Base-by-base conservation (phyloP, 2,888 invertebrate species). In the Ptilodon capucinus region DNA sequence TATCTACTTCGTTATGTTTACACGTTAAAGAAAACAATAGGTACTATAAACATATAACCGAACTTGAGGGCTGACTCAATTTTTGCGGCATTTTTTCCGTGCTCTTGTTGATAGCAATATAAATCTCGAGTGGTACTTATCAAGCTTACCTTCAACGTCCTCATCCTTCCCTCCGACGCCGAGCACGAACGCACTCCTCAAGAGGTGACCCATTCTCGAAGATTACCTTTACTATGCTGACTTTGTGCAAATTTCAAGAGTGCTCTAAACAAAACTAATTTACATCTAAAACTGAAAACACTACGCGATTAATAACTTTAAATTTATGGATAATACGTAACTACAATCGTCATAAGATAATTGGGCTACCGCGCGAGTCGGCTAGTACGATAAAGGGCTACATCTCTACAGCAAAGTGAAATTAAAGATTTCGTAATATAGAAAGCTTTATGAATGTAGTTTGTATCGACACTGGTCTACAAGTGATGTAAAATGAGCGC, bases 291-390 rank as follows among this genome's bases (percentile, higher is more conserved):
- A 62, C 67, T 62, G 56, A 54, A 59, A 57, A 59, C 47, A 51
- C 51, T 60, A 55, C 57, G 57, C 57, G 38, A 58, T 52, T 61
- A 60, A 51, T 30, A 68, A 61, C 60, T 59, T 64, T 79, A 70
- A 51, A 72, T 14, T 18, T 73, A 58, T 18, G 40, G 55, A 57
- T 43, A 53, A 47, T 48, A 64, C 40, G 50, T 62, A 66, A 70
- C 61, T 42, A 58, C 64, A 54, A 57, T 60, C 54, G 54, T 51
- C 48, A 61, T 46, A 54, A 68, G 57, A 60, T 40, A 51, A 65
- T 64, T 44, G 55, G 51, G 69, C 68, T 77, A 88, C 91, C 90
- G 90, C 88, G 66, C 84, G 60, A 81, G 89, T 89, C 90, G 90
- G 90, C 72, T 58, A 44, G 66, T 61, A 70, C 56, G 62, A 45